Evolutionary conservation across 53 echinoderm and acorn worm species (phyloP), one percentile per base, ranked within the genome.

Genomic region (Crossaster papposus): DNA sequence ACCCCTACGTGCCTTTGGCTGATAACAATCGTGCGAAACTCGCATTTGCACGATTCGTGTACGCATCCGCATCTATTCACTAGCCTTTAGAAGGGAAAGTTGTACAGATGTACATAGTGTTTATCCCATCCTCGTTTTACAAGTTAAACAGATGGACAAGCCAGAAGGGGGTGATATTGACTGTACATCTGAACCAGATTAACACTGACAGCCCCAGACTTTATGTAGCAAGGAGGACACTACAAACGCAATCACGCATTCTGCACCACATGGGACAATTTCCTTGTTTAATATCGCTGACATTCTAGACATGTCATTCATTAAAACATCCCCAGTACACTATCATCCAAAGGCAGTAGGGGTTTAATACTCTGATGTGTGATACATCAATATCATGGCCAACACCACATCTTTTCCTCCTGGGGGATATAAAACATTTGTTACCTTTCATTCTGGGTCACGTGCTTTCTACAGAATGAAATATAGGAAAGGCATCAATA

Each of bases 241-340:
- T 0, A 34, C 32, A 12, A 58, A 22, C 34, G 32, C 35, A 51
- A 34, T 81, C 54, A 55, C 34, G 22, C 81, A 81, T 81, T 81
- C 81, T 63, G 31, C 81, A 81, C 81, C 81, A 55, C 81, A 81
- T 81, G 81, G 58, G 34, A 68, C 68, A 68, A 20, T 68, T 68
- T 62, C n/a, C n/a, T n/a, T n/a, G n/a, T 68, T 68, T 28, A n/a
- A 68, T 68, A 58, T 31, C 30, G 70, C 68, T 68, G 70, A 83
- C 83, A 83, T 68, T 33, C 70, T 11, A 36, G n/a, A 44, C 17
- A 79, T 29, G 34, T 79, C 50, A 51, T 35, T 74, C 29, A 17
- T 4, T 28, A 68, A n/a, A n/a, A 28, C 68, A 68, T 30, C 31
- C 13, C 71, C 29, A 20, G 71, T 70, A 70, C 4, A 4, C 2